phyloP scores from a whole-genome alignment of 2,797 vertebrate species.

The Gymnodraco acuticeps region DNA sequence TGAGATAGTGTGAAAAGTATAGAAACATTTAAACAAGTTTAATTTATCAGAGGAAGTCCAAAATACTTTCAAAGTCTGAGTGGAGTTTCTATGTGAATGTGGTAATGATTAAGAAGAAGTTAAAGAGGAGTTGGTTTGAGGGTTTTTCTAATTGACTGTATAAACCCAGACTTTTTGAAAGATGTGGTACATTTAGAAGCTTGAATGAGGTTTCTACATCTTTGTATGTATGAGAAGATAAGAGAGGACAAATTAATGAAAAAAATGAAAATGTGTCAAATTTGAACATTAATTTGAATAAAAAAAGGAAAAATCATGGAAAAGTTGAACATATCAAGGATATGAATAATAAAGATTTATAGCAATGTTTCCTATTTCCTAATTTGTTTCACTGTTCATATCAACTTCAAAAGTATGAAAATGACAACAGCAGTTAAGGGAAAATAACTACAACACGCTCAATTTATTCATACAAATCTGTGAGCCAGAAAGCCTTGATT shows the following conservation, averaged over 20 bases:
- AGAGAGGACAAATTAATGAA: not conserved
- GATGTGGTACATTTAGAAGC: not conserved
- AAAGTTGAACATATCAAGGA: not conserved
- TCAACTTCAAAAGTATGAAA: slow-evolving; percentile 17
- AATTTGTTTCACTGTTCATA: not conserved
- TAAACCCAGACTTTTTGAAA: not conserved
- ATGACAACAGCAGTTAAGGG: slow-evolving; percentile 60
- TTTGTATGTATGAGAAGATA: not conserved
- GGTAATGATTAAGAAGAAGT: no score
- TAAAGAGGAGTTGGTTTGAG: no score
- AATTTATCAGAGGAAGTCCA: no score
- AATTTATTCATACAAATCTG: slow-evolving; percentile 64
- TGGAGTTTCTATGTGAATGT: no score
- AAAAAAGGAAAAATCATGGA: not conserved
- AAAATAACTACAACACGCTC: slow-evolving; percentile 43
- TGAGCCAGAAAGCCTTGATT: slow-evolving; percentile 61
- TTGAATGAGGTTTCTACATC: no score
- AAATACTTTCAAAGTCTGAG: no score
- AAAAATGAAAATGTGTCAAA: not conserved
- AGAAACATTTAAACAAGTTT: no score
- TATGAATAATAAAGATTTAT: slow-evolving; percentile 1
- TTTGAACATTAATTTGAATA: not conserved
- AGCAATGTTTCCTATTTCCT: not conserved
- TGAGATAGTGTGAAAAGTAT: no score
- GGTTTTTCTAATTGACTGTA: no score